These are phyloP conservation scores for Synanceia verrucosa DNA, from an alignment of 2,797 vertebrate genomes.

Conservation along the genomic window DNA sequence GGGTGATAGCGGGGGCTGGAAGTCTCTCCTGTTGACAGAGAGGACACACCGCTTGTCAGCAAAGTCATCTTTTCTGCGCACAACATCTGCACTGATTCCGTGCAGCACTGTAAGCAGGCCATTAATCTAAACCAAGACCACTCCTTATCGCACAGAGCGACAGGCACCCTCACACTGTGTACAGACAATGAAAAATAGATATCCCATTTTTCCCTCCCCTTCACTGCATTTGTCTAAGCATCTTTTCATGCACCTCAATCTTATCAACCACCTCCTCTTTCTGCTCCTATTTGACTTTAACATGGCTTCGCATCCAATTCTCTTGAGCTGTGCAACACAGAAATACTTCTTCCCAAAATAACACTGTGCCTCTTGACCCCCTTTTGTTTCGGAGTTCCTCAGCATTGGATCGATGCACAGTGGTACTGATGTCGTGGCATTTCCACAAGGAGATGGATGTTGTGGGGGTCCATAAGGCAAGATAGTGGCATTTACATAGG, in stretches of 20 bases:
- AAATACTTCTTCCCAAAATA: conserved; percentile 51
- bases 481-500: conserved; percentile 75
- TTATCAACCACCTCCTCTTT: conserved; percentile 40
- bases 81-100: conserved; percentile 67
- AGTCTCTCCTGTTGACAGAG: conserved; percentile 67
- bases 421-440: conserved; percentile 67
- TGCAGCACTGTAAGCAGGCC: conserved; percentile 65
- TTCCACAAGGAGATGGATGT: conserved; percentile 75
- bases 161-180: conserved; percentile 57
- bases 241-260: conserved; percentile 28
- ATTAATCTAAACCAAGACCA: conserved; percentile 72
- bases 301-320: conserved; percentile 25
- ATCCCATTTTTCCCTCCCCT: conserved; percentile 14
- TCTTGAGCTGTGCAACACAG: conserved; percentile 15
- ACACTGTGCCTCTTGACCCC: conserved; percentile 54
- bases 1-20: conserved; percentile 42
- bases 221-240: conserved; percentile 37
- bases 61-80: conserved; percentile 78
- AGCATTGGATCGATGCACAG: conserved; percentile 61
- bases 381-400: conserved; percentile 28
- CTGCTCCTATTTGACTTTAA: conserved; percentile 46
- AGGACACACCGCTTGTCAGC: conserved; percentile 79
- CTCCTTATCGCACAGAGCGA: conserved; percentile 70
- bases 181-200: conserved; percentile 71
- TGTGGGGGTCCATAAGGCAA: conserved; percentile 58